Percentiles rank a stretch among this genome's conserved stretches.
These are phyloP conservation scores for Myripristis jacobus DNA, from an alignment of 2,797 vertebrate genomes.

Conservation along the genomic window DNA sequence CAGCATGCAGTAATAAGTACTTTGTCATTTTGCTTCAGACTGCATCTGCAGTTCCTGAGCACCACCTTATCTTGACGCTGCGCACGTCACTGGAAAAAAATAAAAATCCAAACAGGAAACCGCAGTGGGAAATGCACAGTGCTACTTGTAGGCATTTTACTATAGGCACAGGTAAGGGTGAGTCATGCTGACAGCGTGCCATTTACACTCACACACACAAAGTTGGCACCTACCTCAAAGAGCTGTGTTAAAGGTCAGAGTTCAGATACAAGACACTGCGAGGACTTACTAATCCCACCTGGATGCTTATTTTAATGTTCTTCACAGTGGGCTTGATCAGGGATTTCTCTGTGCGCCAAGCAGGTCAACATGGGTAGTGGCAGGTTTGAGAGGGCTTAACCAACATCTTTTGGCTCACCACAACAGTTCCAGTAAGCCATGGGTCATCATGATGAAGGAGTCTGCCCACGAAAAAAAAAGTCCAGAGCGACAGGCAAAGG, in stretches of 20 bases:
- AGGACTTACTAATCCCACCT: conserved; percentile 66
- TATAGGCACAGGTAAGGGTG: conserved; percentile 1
- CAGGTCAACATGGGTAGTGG: conserved; percentile 55
- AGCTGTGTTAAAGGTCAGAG: conserved; percentile 43
- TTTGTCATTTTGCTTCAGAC: too few species aligned
- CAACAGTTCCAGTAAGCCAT: conserved; percentile 65
- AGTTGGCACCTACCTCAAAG: conserved; percentile 46
- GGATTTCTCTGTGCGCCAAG: conserved; percentile 62
- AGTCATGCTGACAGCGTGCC: conserved; percentile 40
- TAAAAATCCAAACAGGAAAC: not conserved
- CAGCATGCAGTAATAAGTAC: not conserved
- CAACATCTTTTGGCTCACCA: conserved; percentile 40
- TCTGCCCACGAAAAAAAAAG: conserved; percentile 45
- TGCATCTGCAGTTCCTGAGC: too few species aligned
- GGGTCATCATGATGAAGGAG: conserved; percentile 75
- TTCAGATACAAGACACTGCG: conserved; percentile 34
- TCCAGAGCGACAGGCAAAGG: conserved; percentile 62
- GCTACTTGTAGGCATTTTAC: conserved; percentile 13
- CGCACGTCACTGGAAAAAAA: too few species aligned
- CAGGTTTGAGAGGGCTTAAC: conserved; percentile 66
- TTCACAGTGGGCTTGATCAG: conserved; percentile 34
- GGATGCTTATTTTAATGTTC: conserved; percentile 48
- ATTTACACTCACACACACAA: conserved; percentile 18
- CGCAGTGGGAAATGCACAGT: not conserved
- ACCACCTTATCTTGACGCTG: not conserved